Evolutionary conservation across 1,140 invertebrate genomes (phyloP).

Genomic region (Pollicipes pollicipes): DNA sequence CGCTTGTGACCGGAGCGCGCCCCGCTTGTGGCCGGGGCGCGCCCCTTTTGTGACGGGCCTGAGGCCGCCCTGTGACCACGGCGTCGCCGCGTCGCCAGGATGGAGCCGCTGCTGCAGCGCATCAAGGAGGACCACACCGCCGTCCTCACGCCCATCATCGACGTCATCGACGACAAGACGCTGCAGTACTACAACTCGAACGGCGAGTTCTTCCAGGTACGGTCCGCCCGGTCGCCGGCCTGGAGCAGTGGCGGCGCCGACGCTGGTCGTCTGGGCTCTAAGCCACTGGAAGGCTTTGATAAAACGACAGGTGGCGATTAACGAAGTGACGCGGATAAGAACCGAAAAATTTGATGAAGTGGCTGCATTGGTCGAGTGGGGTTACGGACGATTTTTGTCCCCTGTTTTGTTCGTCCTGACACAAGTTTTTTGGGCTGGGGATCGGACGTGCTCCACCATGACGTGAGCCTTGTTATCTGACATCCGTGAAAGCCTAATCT

Average conservation of each 20-base stretch:
- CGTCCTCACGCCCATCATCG: constrained; percentile 80
- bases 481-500: too few species aligned
- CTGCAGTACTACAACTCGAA: constrained; percentile 57
- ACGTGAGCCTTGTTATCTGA: too few species aligned
- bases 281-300: neutral
- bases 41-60: too few species aligned
- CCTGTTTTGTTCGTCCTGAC: neutral
- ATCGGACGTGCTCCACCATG: too few species aligned
- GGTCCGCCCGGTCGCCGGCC: neutral
- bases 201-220: constrained; percentile 29
- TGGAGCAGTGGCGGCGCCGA: neutral
- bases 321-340: neutral
- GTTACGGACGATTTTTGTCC: neutral
- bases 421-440: too few species aligned
- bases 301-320: neutral
- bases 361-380: too few species aligned
- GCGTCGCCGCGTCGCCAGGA: too few species aligned
- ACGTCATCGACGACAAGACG: constrained; percentile 71
- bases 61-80: too few species aligned
- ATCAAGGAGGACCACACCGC: constrained; percentile 57
- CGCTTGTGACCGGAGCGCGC: too few species aligned
- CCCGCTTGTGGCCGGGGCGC: too few species aligned
- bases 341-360: too few species aligned
- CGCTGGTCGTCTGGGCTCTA: neutral
- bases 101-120: constrained; percentile 65